Conservation (phyloP, 2,888 invertebrate species). For the Epistrophella euchroma region DNA sequence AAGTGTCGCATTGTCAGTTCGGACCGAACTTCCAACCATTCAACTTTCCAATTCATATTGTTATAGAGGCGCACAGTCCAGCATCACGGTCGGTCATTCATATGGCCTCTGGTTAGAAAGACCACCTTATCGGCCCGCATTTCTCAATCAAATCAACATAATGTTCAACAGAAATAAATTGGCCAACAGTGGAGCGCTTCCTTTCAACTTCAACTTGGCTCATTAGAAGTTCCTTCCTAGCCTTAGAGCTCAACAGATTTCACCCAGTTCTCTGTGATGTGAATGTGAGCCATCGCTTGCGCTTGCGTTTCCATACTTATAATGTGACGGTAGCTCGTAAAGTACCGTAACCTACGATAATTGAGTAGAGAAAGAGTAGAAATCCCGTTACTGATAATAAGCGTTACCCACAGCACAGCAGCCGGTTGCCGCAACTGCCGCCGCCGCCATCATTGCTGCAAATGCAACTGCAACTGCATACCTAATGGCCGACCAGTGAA, state of each 20-base stretch:
- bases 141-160: conserved; percentile 60
- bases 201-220: conserved; percentile 56
- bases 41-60: conserved; percentile 52
- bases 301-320: conserved; percentile 35
- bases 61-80: background rate
- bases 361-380: conserved; percentile 64
- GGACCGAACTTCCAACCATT: conserved; percentile 3
- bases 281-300: conserved; percentile 40
- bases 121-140: conserved; percentile 53
- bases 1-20: conserved; percentile 63
- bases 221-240: conserved; percentile 68
- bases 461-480: conserved; percentile 53
- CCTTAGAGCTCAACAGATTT: conserved; percentile 41
- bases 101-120: background rate
- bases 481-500: conserved; percentile 54
- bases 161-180: conserved; percentile 67
- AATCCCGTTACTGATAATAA: conserved; percentile 72
- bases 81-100: background rate
- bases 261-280: conserved; percentile 52
- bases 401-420: conserved; percentile 56
- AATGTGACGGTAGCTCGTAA: conserved; percentile 51
- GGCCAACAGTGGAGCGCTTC: conserved; percentile 53
- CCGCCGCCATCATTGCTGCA: conserved; percentile 4
- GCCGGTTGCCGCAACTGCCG: conserved; percentile 15
- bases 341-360: conserved; percentile 71